These are phyloP conservation scores for Tympanoctomys barrerae DNA, from an alignment of 2,797 vertebrate species.

Conservation along the genomic window DNA sequence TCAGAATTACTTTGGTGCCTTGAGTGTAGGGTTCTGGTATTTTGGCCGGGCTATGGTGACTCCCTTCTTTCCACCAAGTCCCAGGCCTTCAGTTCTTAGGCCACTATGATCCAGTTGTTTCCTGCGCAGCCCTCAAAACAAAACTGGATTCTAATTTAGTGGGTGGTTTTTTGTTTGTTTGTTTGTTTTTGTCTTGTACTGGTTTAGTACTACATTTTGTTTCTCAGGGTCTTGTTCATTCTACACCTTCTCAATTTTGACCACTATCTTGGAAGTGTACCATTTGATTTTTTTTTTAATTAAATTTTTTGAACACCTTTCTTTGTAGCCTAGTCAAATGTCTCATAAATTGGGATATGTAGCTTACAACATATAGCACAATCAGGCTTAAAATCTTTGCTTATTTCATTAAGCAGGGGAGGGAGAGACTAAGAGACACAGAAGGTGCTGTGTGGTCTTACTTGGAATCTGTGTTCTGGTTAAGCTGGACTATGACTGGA, in stretches of 20 bases:
- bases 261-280: not conserved
- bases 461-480: constrained; percentile 7
- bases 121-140: constrained; percentile 11
- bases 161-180: not conserved
- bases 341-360: not conserved
- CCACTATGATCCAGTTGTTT: constrained; percentile 17
- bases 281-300: constrained; percentile 35
- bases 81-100: not conserved
- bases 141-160: not conserved
- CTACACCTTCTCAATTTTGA: constrained; percentile 9
- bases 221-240: not conserved
- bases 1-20: constrained; percentile 5
- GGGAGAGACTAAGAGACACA: not conserved
- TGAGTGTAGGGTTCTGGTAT: not conserved
- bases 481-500: not conserved
- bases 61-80: not conserved
- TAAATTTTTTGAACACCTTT: constrained; percentile 47
- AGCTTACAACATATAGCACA: not conserved
- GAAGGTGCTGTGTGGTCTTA: not conserved
- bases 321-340: not conserved
- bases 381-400: not conserved
- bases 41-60: not conserved
- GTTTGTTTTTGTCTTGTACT: not conserved
- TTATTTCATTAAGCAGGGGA: not conserved
- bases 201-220: not conserved